These are phyloP conservation scores for Tokudaia muenninki DNA, from an alignment of 2,797 vertebrate genomes.

Conservation along the genomic window DNA sequence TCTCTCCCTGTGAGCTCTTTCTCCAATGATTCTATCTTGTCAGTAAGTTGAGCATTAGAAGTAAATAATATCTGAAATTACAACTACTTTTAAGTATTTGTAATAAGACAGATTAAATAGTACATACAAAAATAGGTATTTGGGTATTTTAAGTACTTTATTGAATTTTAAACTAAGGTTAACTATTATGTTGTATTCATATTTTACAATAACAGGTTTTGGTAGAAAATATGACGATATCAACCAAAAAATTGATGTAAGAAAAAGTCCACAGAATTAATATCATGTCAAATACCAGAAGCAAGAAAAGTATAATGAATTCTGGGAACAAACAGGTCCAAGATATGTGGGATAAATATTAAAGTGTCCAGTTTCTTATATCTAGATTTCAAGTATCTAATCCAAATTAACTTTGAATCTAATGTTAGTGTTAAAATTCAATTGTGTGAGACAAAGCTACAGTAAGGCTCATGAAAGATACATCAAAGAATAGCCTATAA, in stretches of 20 bases:
- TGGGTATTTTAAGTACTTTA: neutral
- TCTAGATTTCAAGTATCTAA: neutral
- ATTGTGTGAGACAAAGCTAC: neutral
- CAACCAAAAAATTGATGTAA: neutral
- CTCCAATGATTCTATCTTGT: too few relatives aligned
- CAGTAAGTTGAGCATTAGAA: accelerated
- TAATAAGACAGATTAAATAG: neutral
- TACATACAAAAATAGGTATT: neutral
- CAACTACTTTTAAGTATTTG: neutral
- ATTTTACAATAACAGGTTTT: neutral
- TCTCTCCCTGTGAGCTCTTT: too few relatives aligned
- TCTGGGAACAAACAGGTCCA: neutral
- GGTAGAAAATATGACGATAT: neutral
- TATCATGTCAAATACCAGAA: neutral
- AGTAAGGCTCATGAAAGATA: neutral
- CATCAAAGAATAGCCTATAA: neutral
- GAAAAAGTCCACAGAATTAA: neutral
- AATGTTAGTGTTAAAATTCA: neutral
- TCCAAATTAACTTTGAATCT: neutral
- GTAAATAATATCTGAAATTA: neutral
- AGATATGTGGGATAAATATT: neutral
- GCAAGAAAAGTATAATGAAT: neutral
- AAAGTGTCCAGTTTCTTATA: neutral
- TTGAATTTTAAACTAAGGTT: neutral
- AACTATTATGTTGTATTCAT: neutral